Evolutionary conservation across 1,140 invertebrate species (phyloP), one percentile per base, ranked within the genome.

Genomic region (Zelostemma sp.): DNA sequence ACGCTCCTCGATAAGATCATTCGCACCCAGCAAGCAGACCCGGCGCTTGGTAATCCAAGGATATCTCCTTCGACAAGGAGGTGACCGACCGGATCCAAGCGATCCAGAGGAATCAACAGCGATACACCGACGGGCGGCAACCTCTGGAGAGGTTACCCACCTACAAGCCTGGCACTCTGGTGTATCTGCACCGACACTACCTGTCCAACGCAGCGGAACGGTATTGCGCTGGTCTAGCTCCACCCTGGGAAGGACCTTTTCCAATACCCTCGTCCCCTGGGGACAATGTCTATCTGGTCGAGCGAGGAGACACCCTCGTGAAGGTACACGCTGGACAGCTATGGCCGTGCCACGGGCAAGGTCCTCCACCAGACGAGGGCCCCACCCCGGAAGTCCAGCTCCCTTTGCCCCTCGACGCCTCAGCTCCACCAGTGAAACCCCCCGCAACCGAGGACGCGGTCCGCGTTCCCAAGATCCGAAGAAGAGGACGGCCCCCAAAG

Each of bases 201-300:
- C 17, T 69, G 1, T 64, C 67, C 1, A 58, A 60, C 1, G 61
- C 67, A 6, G 40, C 50, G 4, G 45, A 65, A 0, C 9, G 40
- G 4, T 59, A 21, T 18, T 56, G 62, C 21, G 60, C 60, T 14
- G 60, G 61, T 1, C 31, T 65, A 1, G 56, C 54, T 3, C 43
- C 54, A 0, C 5, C 11, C 0, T 56, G 55, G 61, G 48, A 46
- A 21, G 61, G 61, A 8, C 60, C 61, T 5, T 49, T 53, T 14
- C n/a, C 1, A 1, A 33, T 69, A 15, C 18, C 19, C n/a, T n/a
- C 15, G 15, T 1, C 6, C 1, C 40, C 28, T 1, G 33, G 55
- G 5, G 21, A 11, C 4, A 1, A 40, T n/a, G 35, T 35, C 1
- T 53, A 35, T 16, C 14, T 15, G 9, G 12, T 53, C 6, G 1